A percentile compares a stretch with the other conserved stretches of the same genome.
Conservation (phyloP, 2,888 invertebrate species). For the Yponomeuta cagnagella region DNA sequence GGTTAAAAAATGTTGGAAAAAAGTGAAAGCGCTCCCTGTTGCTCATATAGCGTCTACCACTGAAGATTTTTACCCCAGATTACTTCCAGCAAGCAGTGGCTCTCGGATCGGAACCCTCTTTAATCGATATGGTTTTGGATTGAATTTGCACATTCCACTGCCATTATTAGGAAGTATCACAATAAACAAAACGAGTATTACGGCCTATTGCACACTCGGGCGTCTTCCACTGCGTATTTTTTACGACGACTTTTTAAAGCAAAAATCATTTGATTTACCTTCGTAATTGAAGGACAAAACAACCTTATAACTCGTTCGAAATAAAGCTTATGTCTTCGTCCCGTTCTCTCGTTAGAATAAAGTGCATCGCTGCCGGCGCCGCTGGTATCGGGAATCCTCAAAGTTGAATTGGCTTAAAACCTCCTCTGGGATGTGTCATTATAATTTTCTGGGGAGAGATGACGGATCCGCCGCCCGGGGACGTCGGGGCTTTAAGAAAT, state of each 20-base stretch:
- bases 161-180: conserved; percentile 52
- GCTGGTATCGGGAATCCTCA: conserved; percentile 23
- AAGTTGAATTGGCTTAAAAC: conserved; percentile 69
- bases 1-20: conserved; percentile 49
- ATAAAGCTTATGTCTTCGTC: neutral
- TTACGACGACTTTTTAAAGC: neutral
- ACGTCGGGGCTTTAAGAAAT: conserved; percentile 42
- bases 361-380: conserved; percentile 3
- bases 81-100: conserved; percentile 31
- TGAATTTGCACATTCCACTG: conserved; percentile 46
- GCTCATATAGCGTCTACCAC: conserved; percentile 66
- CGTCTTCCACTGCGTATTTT: conserved; percentile 25
- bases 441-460: conserved; percentile 71
- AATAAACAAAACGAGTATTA: conserved; percentile 46
- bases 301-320: neutral
- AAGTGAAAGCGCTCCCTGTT: conserved; percentile 56
- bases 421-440: conserved; percentile 72
- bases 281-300: neutral
- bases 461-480: conserved; percentile 66
- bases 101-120: conserved; percentile 46
- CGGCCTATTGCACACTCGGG: conserved; percentile 39
- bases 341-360: neutral
- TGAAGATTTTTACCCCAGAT: conserved; percentile 64
- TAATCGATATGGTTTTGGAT: conserved; percentile 59
- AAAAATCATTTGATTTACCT: neutral